phyloP scores from a whole-genome alignment of 2,113 vertebrate species.

The Hipposideros armiger region DNA sequence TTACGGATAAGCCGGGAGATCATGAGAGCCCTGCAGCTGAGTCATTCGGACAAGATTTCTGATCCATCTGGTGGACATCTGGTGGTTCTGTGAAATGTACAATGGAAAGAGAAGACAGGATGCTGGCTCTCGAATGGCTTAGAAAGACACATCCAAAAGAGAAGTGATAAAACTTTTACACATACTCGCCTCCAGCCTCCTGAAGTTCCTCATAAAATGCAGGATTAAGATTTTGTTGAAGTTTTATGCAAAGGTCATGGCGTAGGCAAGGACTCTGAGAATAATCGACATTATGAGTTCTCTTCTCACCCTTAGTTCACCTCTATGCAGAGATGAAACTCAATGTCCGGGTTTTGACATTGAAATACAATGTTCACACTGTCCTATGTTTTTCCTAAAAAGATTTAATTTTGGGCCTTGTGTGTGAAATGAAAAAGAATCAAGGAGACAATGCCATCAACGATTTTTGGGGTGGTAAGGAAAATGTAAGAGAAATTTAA shows the following conservation, averaged over 20 bases:
- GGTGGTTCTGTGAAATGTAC: not conserved
- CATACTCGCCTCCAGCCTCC: not conserved
- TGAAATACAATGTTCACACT: not conserved
- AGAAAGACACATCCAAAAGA: not conserved
- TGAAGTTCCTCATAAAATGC: not conserved
- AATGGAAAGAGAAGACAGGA: not conserved
- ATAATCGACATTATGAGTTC: not conserved
- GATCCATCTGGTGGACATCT: not conserved
- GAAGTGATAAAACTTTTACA: constrained; percentile 1
- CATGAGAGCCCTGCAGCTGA: not conserved
- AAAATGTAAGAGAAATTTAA: constrained; percentile 41
- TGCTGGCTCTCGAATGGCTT: not conserved
- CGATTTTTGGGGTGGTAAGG: not conserved
- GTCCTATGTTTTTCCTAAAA: not conserved
- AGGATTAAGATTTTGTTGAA: not conserved
- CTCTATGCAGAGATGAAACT: not conserved
- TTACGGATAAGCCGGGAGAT: not conserved
- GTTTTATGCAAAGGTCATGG: not conserved
- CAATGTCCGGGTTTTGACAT: not conserved
- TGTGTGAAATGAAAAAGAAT: not conserved
- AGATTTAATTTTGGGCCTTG: not conserved
- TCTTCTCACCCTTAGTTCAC: not conserved
- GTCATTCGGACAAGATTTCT: not conserved
- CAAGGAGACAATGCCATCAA: not conserved
- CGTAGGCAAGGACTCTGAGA: not conserved